These are phyloP conservation scores for Dromiciops gliroides DNA, from an alignment of 2,113 vertebrate species.

Conservation along the genomic window DNA sequence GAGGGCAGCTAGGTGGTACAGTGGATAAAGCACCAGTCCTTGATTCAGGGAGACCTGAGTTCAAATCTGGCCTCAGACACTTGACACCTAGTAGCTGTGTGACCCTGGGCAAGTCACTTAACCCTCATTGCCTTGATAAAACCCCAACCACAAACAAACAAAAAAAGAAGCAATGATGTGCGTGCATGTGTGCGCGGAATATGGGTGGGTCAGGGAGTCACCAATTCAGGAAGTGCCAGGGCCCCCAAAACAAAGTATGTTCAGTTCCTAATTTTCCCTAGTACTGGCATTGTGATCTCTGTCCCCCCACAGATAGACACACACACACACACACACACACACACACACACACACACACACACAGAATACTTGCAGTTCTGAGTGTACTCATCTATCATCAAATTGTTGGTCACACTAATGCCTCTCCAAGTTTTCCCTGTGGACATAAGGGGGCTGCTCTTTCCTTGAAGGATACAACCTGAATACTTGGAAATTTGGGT, in stretches of 20 bases:
- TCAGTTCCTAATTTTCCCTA: neutral
- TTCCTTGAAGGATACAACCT: neutral
- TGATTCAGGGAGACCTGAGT: too few species aligned
- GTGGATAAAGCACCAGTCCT: too few species aligned
- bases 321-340: too few species aligned
- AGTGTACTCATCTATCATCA: neutral
- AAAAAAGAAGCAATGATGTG: neutral
- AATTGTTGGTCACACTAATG: neutral
- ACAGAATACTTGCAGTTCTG: neutral
- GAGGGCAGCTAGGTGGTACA: too few species aligned
- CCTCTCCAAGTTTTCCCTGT: constrained; percentile 22
- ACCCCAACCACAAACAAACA: too few species aligned
- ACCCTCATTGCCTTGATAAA: too few species aligned
- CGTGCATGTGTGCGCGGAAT: too few species aligned
- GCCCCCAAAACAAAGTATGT: neutral
- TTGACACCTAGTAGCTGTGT: too few species aligned
- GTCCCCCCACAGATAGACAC: too few species aligned
- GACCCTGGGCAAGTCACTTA: too few species aligned
- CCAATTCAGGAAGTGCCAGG: neutral
- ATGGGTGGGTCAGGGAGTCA: neutral
- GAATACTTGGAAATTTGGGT: constrained; percentile 31
- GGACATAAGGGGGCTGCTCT: neutral
- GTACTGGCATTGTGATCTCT: neutral
- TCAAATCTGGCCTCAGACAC: too few species aligned
- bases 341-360: too few species aligned